Evolutionary conservation across 2,113 vertebrate genomes (phyloP).

Genomic region (Poeciliopsis prolifica): DNA sequence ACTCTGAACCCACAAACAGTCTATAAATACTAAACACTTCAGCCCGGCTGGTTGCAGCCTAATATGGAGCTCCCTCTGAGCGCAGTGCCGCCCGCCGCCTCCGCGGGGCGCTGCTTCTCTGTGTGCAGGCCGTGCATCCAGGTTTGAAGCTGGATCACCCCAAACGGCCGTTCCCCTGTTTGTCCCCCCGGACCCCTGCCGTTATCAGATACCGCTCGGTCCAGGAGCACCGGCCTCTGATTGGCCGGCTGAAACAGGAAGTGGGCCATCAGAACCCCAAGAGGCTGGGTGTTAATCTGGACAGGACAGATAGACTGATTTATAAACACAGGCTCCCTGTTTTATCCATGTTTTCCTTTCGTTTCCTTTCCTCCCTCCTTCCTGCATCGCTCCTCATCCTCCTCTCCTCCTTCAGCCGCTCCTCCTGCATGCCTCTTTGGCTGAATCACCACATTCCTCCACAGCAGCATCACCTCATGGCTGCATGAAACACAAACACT

Average conservation of each 20-base stretch:
- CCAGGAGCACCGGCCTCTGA: slow-evolving; percentile 16
- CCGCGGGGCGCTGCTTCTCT: slow-evolving; percentile 31
- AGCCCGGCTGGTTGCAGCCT: slow-evolving; percentile 37
- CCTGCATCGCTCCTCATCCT: not conserved
- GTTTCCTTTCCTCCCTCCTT: not conserved
- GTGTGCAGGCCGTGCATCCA: not conserved
- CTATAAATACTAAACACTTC: not conserved
- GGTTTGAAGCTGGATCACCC: not conserved
- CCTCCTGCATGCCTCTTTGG: slow-evolving; percentile 29
- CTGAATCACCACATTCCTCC: slow-evolving; percentile 58
- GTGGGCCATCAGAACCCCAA: slow-evolving; percentile 57
- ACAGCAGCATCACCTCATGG: slow-evolving; percentile 34
- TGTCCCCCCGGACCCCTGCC: slow-evolving; percentile 34
- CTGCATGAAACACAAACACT: slow-evolving; percentile 14
- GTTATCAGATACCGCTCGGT: slow-evolving; percentile 54
- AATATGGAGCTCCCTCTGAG: slow-evolving; percentile 47
- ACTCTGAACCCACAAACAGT: not conserved
- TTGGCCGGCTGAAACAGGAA: slow-evolving; percentile 64
- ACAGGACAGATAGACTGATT: slow-evolving; percentile 43
- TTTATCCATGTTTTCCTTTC: not conserved
- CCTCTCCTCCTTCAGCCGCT: not conserved
- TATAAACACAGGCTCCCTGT: slow-evolving; percentile 26
- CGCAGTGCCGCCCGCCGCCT: slow-evolving; percentile 27
- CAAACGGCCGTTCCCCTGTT: slow-evolving; percentile 38
- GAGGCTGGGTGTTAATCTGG: slow-evolving; percentile 63